Evolutionary conservation across 1,140 invertebrate genomes (phyloP).

Genomic region (Nasonia vitripennis): DNA sequence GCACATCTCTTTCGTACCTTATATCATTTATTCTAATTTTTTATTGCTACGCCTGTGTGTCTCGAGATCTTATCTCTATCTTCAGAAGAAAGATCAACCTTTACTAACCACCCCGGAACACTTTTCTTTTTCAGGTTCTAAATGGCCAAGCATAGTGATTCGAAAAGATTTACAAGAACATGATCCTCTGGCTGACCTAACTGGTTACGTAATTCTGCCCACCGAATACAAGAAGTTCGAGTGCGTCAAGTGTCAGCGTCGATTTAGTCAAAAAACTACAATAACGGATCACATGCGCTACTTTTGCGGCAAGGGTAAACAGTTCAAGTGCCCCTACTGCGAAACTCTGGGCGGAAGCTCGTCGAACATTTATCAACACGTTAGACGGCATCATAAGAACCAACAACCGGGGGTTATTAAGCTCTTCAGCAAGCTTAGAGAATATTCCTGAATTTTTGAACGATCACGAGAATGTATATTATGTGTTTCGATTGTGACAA

Average conservation of each 20-base stretch:
- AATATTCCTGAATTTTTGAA: neutral
- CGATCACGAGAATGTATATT: no score
- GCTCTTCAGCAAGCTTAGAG: conserved; percentile 18
- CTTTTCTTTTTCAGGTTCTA: neutral
- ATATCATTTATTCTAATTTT: no score
- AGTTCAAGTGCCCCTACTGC: conserved; percentile 50
- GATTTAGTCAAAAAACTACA: conserved; percentile 25
- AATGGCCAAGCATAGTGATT: neutral
- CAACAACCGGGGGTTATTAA: neutral
- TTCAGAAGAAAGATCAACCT: no score
- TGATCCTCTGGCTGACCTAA: neutral
- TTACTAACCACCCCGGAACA: no score
- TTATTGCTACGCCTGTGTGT: no score
- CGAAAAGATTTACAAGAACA: neutral
- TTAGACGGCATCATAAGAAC: conserved; percentile 47
- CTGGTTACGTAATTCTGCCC: neutral
- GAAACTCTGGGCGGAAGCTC: conserved; percentile 50
- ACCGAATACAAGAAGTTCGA: conserved; percentile 3
- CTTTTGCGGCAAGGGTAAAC: conserved; percentile 49
- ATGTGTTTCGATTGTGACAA: no score
- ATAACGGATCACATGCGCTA: conserved; percentile 68
- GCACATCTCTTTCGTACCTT: no score
- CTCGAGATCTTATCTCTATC: no score
- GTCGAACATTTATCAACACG: conserved; percentile 56
- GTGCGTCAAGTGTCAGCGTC: neutral